Evolutionary conservation across 2,113 vertebrate genomes (phyloP).

Genomic region (Archilochus colubris): DNA sequence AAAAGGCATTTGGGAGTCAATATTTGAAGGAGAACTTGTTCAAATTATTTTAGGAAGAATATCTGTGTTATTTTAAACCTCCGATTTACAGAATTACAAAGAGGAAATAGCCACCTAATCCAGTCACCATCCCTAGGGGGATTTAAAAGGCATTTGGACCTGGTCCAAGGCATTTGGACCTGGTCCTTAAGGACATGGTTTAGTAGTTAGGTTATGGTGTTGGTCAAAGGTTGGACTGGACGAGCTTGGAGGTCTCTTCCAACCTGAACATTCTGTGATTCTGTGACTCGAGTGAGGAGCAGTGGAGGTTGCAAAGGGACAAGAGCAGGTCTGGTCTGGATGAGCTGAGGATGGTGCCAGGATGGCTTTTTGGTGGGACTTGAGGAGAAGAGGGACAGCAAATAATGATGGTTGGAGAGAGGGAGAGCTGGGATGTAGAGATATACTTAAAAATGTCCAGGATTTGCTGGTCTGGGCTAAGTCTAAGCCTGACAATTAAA

Average conservation of each 20-base stretch:
- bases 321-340: background rate
- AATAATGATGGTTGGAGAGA: background rate
- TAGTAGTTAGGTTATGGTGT: too few relatives aligned
- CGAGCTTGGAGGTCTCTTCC: too few relatives aligned
- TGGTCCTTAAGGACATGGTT: too few relatives aligned
- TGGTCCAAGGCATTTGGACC: too few relatives aligned
- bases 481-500: too few relatives aligned
- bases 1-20: background rate
- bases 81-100: background rate
- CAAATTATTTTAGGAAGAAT: background rate
- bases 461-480: background rate
- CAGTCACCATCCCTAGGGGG: too few relatives aligned
- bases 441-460: background rate
- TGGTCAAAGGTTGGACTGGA: too few relatives aligned
- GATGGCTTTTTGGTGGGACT: accelerated
- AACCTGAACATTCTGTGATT: too few relatives aligned
- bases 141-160: too few relatives aligned
- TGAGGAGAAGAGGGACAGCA: background rate
- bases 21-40: background rate
- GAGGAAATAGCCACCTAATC: background rate
- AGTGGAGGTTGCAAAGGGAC: background rate
- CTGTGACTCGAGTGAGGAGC: accelerated
- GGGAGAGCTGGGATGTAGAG: accelerated
- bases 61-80: background rate
- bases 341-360: background rate